Evolutionary conservation across 2,888 invertebrate genomes (phyloP), one percentile per base, ranked within the genome.

Genomic region (Girardia tigrina): DNA sequence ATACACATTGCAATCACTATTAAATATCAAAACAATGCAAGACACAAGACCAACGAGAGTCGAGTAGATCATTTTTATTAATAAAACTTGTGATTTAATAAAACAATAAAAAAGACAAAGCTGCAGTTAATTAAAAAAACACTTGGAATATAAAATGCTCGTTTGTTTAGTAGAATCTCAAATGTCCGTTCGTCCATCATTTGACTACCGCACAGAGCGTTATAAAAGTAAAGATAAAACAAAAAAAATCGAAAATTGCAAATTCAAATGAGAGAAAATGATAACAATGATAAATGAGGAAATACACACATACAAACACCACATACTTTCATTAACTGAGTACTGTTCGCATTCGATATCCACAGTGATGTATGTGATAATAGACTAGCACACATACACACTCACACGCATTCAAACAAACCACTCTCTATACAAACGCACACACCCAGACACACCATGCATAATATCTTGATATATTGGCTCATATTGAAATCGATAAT

Each of bases 191-290:
- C n/a, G n/a, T n/a, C n/a, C n/a, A n/a, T n/a, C n/a, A n/a, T n/a
- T n/a, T n/a, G n/a, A n/a, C n/a, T n/a, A n/a, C n/a, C n/a, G 23
- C 20, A 56, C n/a, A 56, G 20, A 56, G 23, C 56, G 56, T 56
- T 56, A 56, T 56, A 56, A 56, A 56, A 56, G 56, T 56, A 56
- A 56, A 56, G 56, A 56, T 20, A 56, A 56, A 56, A n/a, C 4
- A 56, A n/a, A n/a, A n/a, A n/a, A n/a, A 56, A 56, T 56, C 56
- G 56, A 56, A 56, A 56, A 56, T 56, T 56, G n/a, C 56, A 56
- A 56, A 56, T 23, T 12, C n/a, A 23, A 56, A 56, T 56, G 56
- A 56, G 56, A 56, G n/a, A 16, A 56, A 56, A 56, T 2, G 56
- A 56, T 16, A 23, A 56, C 56, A n/a, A n/a, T 8, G n/a, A n/a